Conservation (phyloP, 64 coral and sea anemone genomes). For the Pocillopora verrucosa region DNA sequence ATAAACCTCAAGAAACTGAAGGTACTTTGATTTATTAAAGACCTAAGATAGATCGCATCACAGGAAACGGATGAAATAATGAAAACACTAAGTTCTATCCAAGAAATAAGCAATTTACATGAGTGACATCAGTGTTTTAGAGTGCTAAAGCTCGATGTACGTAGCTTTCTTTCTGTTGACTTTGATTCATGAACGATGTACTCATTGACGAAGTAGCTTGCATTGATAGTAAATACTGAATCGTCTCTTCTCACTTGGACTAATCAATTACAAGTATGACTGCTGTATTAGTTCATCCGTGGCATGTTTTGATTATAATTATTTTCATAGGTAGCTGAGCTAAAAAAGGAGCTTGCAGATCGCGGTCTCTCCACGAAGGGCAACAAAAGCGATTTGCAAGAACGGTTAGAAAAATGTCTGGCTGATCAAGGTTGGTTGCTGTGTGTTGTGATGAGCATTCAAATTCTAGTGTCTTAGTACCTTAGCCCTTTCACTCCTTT, state of each 20-base stretch:
- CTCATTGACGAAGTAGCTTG: too few species aligned
- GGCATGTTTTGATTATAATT: not conserved
- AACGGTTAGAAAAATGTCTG: conserved; percentile 73
- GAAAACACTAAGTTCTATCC: too few species aligned
- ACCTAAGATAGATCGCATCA: not conserved
- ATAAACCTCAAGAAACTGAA: conserved; percentile 76
- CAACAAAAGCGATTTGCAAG: conserved; percentile 80
- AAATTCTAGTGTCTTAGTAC: too few species aligned
- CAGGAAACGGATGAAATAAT: not conserved
- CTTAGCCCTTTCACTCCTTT: too few species aligned
- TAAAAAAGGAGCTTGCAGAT: conserved; percentile 81
- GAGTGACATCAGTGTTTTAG: too few species aligned
- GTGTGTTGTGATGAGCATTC: too few species aligned
- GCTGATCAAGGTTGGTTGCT: conserved; percentile 54
- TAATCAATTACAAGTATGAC: not conserved
- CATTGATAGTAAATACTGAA: too few species aligned
- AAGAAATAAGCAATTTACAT: too few species aligned
- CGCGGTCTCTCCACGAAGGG: conserved; percentile 79
- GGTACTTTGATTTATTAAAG: conserved; percentile 21
- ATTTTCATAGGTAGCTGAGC: conserved; percentile 75
- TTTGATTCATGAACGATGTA: too few species aligned
- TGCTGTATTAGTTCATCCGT: not conserved
- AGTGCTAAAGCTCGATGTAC: too few species aligned
- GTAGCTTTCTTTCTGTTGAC: too few species aligned
- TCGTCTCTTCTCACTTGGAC: not conserved